These are phyloP conservation scores for Parapristionchus giblindavisi DNA, from an alignment of 2,888 invertebrate genomes.

Conservation along the genomic window DNA sequence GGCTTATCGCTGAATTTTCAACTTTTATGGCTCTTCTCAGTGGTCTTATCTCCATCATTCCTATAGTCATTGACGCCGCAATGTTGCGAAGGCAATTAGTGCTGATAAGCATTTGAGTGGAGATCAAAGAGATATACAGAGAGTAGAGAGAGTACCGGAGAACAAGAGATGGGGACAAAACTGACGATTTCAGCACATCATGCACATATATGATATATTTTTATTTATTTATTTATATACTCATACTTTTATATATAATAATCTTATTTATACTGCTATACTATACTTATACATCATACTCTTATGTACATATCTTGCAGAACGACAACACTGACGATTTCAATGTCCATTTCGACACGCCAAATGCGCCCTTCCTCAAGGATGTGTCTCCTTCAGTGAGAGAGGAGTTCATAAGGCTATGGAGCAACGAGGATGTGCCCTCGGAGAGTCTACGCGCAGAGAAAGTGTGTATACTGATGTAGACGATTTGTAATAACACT, in stretches of 20 bases:
- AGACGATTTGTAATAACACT: too few relatives aligned
- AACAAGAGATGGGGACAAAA: too few relatives aligned
- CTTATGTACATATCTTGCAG: background rate
- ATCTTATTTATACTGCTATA: background rate
- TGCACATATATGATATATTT: too few relatives aligned
- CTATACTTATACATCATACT: background rate
- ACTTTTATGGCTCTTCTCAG: too few relatives aligned
- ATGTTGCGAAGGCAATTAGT: background rate
- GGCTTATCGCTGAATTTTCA: too few relatives aligned
- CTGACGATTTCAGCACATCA: too few relatives aligned
- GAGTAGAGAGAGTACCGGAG: background rate
- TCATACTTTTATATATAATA: background rate
- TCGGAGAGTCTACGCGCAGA: constrained; percentile 59
- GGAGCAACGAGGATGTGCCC: constrained; percentile 64
- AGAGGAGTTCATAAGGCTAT: constrained; percentile 56
- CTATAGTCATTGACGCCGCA: background rate
- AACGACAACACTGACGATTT: constrained; percentile 30
- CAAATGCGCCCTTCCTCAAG: constrained; percentile 58
- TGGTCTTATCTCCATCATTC: background rate
- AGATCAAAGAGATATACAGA: background rate
- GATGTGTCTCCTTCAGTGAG: constrained; percentile 55
- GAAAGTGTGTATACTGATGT: constrained; percentile 55
- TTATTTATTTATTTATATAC: too few relatives aligned
- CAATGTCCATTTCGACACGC: constrained; percentile 53
- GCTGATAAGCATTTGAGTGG: background rate